Conservation (phyloP, 2,113 vertebrate genomes). For the Varanus salvator region DNA sequence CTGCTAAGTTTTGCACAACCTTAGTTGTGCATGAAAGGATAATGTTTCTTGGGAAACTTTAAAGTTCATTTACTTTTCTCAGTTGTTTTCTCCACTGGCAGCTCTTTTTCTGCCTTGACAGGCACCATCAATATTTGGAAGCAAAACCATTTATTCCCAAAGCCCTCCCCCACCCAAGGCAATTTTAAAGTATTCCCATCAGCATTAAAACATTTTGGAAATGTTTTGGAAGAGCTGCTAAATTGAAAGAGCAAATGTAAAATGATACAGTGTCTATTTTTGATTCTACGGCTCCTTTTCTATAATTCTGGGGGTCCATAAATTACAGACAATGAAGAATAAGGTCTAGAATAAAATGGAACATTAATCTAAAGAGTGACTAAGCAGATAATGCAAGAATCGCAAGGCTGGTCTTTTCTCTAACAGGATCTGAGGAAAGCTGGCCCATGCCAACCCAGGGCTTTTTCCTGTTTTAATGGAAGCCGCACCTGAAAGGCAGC, state of each 20-base stretch:
- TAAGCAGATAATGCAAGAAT: not conserved
- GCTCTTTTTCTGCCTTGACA: constrained; percentile 20
- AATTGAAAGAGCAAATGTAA: not conserved
- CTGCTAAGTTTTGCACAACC: not conserved
- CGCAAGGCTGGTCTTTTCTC: not conserved
- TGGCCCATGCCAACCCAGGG: not conserved
- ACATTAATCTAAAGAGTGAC: not conserved
- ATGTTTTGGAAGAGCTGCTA: not conserved
- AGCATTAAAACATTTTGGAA: constrained; percentile 23
- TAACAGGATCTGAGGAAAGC: not conserved
- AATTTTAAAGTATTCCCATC: constrained; percentile 20
- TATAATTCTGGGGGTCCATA: not conserved
- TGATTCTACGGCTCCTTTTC: not conserved
- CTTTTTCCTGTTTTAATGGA: not conserved
- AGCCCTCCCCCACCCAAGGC: not conserved
- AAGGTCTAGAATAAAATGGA: not conserved
- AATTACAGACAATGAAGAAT: not conserved
- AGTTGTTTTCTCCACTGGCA: not conserved
- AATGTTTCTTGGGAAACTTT: not conserved
- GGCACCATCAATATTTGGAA: not conserved
- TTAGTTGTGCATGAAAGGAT: not conserved
- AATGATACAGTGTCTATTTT: not conserved
- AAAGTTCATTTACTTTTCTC: constrained; percentile 3
- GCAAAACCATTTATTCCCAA: not conserved
- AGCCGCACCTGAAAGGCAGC: too few relatives aligned